phyloP scores from a whole-genome alignment of 1,140 invertebrate species.

The Drosophila elegans region DNA sequence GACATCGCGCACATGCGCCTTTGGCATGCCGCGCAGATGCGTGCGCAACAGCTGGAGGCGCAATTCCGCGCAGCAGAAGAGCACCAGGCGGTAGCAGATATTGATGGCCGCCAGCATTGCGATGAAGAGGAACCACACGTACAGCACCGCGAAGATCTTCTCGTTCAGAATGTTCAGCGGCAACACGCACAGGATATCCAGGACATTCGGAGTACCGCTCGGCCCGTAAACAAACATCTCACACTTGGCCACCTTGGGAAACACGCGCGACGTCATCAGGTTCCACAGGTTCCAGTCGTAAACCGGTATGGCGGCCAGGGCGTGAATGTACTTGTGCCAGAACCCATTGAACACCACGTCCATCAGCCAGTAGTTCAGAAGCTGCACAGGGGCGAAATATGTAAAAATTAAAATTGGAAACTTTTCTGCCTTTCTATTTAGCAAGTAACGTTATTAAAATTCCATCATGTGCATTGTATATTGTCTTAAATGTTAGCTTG shows the following conservation, averaged over 20 bases:
- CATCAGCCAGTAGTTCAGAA: conserved; percentile 87
- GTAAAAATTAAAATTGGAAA: neutral
- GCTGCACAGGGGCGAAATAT: conserved; percentile 64
- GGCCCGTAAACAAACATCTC: conserved; percentile 88
- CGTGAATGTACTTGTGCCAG: conserved; percentile 89
- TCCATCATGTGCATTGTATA: too few relatives aligned
- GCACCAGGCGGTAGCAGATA: conserved; percentile 86
- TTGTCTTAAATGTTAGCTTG: too few relatives aligned
- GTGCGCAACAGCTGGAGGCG: conserved; percentile 86
- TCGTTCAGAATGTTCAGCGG: conserved; percentile 92
- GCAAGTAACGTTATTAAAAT: too few relatives aligned
- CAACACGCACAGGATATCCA: conserved; percentile 90
- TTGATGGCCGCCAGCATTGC: conserved; percentile 87
- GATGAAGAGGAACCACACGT: conserved; percentile 92
- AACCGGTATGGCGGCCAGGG: conserved; percentile 86
- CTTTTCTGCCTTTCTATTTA: too few relatives aligned
- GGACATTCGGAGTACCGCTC: conserved; percentile 87
- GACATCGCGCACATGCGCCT: conserved; percentile 55
- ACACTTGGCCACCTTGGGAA: conserved; percentile 92
- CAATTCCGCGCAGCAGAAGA: conserved; percentile 66
- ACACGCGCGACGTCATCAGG: conserved; percentile 88
- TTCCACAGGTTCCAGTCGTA: conserved; percentile 81
- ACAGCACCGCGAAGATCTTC: conserved; percentile 91
- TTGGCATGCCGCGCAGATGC: conserved; percentile 77
- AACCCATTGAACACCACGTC: conserved; percentile 91